Evolutionary conservation across 2,888 invertebrate species (phyloP), one percentile per base, ranked within the genome.

Genomic region (Oscheius sp.): DNA sequence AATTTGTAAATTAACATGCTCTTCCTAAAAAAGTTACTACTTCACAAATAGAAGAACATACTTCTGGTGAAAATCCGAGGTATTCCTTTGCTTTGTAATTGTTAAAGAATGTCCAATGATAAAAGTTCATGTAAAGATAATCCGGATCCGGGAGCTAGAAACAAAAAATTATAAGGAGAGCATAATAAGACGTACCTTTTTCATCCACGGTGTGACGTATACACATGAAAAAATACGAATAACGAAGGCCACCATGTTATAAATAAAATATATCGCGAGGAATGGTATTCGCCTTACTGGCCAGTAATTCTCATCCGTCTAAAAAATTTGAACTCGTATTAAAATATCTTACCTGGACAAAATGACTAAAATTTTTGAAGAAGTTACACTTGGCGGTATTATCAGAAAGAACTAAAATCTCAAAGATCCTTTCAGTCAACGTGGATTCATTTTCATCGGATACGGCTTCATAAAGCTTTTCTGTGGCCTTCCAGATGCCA

Each of bases 101-200:
- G 70, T 80, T 84, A 75, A 85, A 83, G 73, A 85, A 86, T 1
- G 86, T 86, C 86, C 86, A 86, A 27, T 86, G 86, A 53, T 79
- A 82, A 71, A 85, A 82, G 72, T 83, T 74, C 72, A 86, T 76
- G 78, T 85, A 86, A 41, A 86, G 56, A 52, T 82, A 78, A 13
- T 77, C 77, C 1, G 85, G 83, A 46, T 77, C 76, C 0, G 86
- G 86, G 21, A 86, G 68, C 13, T 41, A 41, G 35, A 23, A 9
- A 27, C n/a, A 35, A 35, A 35, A 35, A 35, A 35, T 9, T 6
- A 9, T 35, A 9, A 35, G 9, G 9, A 6, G 9, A 35, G 9
- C 9, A 6, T 35, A 6, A 35, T 35, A 35, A 35, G 9, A 6
- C 35, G 3, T 35, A 35, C 35, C 9, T 35, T 3, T 35, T 35